These are phyloP conservation scores for Fragum sueziense DNA, from an alignment of 2,888 invertebrate species.

Conservation along the genomic window DNA sequence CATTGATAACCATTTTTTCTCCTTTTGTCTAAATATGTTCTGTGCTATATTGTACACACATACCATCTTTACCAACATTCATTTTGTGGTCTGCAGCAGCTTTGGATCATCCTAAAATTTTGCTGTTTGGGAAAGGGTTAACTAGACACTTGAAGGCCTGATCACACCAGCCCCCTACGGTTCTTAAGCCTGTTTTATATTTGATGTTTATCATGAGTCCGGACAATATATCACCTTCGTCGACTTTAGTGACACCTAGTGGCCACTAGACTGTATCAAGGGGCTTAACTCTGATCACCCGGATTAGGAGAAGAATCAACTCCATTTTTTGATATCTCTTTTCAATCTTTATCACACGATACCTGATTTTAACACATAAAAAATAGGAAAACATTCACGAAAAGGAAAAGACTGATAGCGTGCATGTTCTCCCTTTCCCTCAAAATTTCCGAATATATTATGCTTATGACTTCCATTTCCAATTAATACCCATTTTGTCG, in stretches of 20 bases:
- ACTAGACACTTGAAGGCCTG: too few species aligned
- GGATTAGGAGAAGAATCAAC: constrained; percentile 7
- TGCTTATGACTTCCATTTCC: too few species aligned
- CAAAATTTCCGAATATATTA: background rate
- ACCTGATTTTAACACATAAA: background rate
- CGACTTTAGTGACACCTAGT: constrained; percentile 43
- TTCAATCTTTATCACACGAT: background rate
- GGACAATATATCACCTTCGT: constrained; percentile 39
- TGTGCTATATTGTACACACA: too few species aligned
- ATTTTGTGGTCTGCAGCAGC: too few species aligned
- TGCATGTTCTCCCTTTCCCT: background rate
- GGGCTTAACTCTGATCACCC: constrained; percentile 19
- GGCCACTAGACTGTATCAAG: constrained; percentile 32
- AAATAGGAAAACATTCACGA: background rate
- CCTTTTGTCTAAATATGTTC: too few species aligned
- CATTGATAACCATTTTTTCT: too few species aligned
- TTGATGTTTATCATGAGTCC: constrained; percentile 38
- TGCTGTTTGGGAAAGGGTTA: too few species aligned
- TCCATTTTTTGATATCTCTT: background rate
- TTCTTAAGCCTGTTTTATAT: constrained; percentile 27
- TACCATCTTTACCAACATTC: too few species aligned
- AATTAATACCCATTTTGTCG: too few species aligned
- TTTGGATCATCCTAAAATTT: too few species aligned
- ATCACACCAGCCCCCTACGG: too few species aligned
- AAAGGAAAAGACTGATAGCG: background rate